A percentile compares a stretch with the other conserved stretches of the same genome.
phyloP scores from a whole-genome alignment of 2,113 vertebrate genomes.

The Calonectris borealis region DNA sequence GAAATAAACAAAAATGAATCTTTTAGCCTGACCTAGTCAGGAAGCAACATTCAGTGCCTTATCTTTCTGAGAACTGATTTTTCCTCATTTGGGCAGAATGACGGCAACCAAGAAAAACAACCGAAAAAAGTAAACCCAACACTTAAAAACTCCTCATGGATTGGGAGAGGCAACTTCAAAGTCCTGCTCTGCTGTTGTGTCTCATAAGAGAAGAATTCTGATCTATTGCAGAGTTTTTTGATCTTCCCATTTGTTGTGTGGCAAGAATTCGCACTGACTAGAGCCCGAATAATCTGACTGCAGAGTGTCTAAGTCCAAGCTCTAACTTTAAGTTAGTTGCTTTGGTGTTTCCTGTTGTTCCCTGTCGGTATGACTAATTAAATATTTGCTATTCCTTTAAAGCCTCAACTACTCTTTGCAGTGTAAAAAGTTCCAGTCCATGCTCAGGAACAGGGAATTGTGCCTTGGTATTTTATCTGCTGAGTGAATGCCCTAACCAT shows the following conservation, averaged over 20 bases:
- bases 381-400: neutral
- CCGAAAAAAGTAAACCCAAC: neutral
- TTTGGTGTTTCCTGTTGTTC: neutral
- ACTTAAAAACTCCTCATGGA: neutral
- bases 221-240: neutral
- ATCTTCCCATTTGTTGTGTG: neutral
- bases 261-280: neutral
- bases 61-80: neutral
- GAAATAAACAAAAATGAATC: conserved; percentile 27
- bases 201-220: neutral
- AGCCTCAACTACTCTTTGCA: neutral
- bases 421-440: neutral
- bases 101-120: neutral
- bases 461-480: neutral
- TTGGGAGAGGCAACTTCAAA: conserved; percentile 45
- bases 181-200: neutral
- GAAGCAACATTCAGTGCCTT: neutral
- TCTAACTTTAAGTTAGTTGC: neutral
- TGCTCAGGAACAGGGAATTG: neutral
- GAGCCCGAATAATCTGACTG: neutral
- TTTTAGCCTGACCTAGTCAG: neutral
- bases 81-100: neutral
- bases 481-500: neutral
- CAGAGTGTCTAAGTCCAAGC: neutral
- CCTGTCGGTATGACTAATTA: neutral